Percentiles rank a stretch among this genome's conserved stretches.
Conservation (phyloP, 2,113 vertebrate genomes). For the Corynorhinus townsendii region DNA sequence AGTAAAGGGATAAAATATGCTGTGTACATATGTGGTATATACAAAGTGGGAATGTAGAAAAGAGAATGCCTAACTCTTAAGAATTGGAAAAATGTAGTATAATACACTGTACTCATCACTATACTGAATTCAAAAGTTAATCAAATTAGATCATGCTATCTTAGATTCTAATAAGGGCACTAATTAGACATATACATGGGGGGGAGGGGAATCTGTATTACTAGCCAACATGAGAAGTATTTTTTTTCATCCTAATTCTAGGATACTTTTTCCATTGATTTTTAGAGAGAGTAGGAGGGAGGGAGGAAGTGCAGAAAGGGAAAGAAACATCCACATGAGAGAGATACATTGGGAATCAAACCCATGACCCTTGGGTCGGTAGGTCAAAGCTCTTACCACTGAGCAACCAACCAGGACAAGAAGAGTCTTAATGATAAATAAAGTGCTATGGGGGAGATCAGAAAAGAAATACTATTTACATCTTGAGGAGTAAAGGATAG, state of each 20-base stretch:
- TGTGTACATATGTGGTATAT: neutral
- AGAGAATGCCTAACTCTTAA: neutral
- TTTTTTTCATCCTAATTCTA: no score
- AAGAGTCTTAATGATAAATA: neutral
- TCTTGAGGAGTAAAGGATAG: neutral
- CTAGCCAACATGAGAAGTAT: neutral
- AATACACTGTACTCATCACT: neutral
- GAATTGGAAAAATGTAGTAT: neutral
- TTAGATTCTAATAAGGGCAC: neutral
- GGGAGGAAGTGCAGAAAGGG: no score
- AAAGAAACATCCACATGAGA: no score
- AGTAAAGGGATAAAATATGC: neutral
- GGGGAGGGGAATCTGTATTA: neutral
- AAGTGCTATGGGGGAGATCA: neutral
- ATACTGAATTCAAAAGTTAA: slow-evolving; percentile 7
- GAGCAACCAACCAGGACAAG: no score
- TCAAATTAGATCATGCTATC: neutral
- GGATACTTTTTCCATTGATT: no score
- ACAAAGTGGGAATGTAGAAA: neutral
- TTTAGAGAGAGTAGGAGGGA: no score
- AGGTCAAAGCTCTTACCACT: no score
- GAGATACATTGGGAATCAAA: no score
- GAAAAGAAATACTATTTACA: neutral
- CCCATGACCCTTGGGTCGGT: no score
- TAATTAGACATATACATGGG: neutral